A percentile compares a stretch with the other conserved stretches of the same genome.
phyloP scores from a whole-genome alignment of 2,113 vertebrate genomes.

The Benitochromis conjunctus region DNA sequence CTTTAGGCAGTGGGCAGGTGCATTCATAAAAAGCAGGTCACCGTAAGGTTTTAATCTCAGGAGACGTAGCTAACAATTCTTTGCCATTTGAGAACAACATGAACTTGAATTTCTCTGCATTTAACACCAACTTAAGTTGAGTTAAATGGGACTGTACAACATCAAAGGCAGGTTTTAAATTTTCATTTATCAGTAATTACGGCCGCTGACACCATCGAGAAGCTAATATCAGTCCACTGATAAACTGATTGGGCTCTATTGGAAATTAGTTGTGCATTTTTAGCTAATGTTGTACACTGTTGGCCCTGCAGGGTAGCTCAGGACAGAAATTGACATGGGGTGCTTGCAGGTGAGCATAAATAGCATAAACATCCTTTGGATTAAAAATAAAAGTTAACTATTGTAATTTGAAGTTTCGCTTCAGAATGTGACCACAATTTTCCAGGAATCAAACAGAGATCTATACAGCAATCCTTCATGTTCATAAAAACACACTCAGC shows the following conservation, averaged over 20 bases:
- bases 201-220: neutral
- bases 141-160: too few relatives aligned
- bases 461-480: neutral
- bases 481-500: neutral
- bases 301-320: neutral
- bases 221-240: neutral
- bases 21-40: too few relatives aligned
- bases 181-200: neutral
- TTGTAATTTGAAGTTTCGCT: neutral
- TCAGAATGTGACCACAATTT: neutral
- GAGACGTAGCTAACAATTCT: too few relatives aligned
- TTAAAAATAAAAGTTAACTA: neutral
- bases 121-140: too few relatives aligned
- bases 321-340: neutral
- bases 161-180: neutral
- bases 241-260: neutral
- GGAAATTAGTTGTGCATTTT: neutral
- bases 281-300: neutral
- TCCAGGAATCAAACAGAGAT: neutral
- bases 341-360: neutral
- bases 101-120: too few relatives aligned
- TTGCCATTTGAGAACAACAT: too few relatives aligned
- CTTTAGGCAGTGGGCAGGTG: too few relatives aligned
- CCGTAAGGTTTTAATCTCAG: too few relatives aligned
- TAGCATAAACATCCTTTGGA: neutral